Evolutionary conservation across 2,797 vertebrate genomes (phyloP), one percentile per base, ranked within the genome.

Genomic region (Salarias fasciatus): DNA sequence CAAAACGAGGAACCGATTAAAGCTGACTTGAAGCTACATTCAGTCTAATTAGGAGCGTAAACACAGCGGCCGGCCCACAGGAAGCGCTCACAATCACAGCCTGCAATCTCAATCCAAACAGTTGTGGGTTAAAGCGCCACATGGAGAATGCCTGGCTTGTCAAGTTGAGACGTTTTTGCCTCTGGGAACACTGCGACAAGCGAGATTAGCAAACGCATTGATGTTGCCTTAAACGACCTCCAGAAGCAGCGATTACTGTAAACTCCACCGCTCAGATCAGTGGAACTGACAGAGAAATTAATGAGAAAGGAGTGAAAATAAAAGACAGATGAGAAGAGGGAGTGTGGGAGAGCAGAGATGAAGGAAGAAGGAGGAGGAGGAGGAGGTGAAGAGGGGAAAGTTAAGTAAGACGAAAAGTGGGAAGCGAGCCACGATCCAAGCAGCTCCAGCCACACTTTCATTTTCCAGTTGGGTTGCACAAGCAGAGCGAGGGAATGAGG

Each of bases 361-460:
- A 53, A 12, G 18, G 33, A n/a, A n/a, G 47, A 48, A 59, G 52
- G 14, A n/a, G 48, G 57, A 53, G 75, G 30, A 14, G 60, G 53
- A 54, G 74, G 53, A 45, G 72, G 42, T 0, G 9, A 62, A 73
- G 43, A 72, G 63, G 51, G 49, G 49, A 15, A 77, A 54, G 71
- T 79, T 55, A 63, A 80, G 66, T 77, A 82, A 84, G 79, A 81
- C 57, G 60, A 73, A 50, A 78, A 69, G 67, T 72, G 50, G 83
- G 83, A 79, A 56, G 1, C 0, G 5, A 11, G 80, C 72, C 86
- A 82, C 44, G 24, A 18, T 36, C 52, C 53, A 77, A 75, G 69
- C 72, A 54, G 59, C 1, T 63, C 14, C 53, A 66, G 53, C 53
- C 47, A 37, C n/a, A 36, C 35, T 77, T 84, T 69, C n/a, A 59